A percentile compares a stretch with the other conserved stretches of the same genome.
Evolutionary conservation across 2,888 invertebrate species (phyloP).

Genomic region (Kryphioiulus occultus): DNA sequence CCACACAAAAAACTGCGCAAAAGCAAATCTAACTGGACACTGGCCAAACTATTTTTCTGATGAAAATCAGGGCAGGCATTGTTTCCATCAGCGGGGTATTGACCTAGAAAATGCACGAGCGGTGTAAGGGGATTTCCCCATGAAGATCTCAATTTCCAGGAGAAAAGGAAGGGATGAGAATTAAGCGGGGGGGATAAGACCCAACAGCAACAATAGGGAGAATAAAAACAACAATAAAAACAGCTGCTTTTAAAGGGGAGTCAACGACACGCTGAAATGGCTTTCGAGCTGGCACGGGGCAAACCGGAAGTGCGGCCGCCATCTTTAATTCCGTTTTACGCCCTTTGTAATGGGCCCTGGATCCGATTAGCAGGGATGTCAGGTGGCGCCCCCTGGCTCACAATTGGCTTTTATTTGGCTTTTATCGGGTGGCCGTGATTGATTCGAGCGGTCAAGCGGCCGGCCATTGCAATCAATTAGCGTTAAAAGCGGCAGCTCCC

Average conservation of each 20-base stretch:
- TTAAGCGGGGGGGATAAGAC: background rate
- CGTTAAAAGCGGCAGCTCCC: slow-evolving; percentile 35
- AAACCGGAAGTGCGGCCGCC: slow-evolving; percentile 19
- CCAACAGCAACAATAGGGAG: background rate
- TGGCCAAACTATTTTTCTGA: no score
- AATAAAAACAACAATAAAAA: slow-evolving; percentile 25
- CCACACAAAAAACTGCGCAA: no score
- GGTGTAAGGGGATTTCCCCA: slow-evolving; percentile 31
- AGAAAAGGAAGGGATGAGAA: slow-evolving; percentile 3
- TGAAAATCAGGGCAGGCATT: no score
- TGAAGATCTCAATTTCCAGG: background rate
- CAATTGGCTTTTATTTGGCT: slow-evolving; percentile 23
- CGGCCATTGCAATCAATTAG: slow-evolving; percentile 35
- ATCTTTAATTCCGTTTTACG: background rate
- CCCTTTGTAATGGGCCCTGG: background rate
- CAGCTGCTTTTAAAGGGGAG: slow-evolving; percentile 1
- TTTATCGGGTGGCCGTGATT: slow-evolving; percentile 16
- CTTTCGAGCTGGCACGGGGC: background rate
- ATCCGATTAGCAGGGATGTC: background rate
- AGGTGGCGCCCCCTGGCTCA: background rate
- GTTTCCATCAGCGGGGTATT: background rate
- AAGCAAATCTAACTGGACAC: no score
- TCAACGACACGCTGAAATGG: slow-evolving; percentile 10
- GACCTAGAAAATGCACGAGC: background rate
- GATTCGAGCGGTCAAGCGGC: slow-evolving; percentile 14